Conservation (phyloP, 2,888 invertebrate genomes). For the Drosophila infuscata region DNA sequence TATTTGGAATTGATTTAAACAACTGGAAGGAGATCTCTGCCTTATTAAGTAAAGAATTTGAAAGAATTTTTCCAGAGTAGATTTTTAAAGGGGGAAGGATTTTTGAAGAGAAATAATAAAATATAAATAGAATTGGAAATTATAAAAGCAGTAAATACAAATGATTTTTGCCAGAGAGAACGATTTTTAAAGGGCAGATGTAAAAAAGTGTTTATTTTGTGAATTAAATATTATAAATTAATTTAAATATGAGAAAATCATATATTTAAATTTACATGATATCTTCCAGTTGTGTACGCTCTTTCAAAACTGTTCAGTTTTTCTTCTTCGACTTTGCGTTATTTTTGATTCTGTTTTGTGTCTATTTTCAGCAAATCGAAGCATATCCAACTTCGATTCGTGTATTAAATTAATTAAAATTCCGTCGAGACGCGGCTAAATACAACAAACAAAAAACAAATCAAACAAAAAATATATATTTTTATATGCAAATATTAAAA, state of each 20-base stretch:
- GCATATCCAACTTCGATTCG: constrained; percentile 61
- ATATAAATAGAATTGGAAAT: background rate
- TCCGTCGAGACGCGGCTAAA: constrained; percentile 62
- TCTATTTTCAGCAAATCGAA: constrained; percentile 73
- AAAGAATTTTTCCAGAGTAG: no score
- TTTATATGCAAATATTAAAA: constrained; percentile 73
- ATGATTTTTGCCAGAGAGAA: background rate
- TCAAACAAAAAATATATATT: constrained; percentile 8
- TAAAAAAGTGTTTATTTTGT: background rate
- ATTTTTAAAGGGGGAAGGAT: background rate
- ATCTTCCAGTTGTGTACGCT: constrained; percentile 1
- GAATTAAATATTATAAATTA: background rate
- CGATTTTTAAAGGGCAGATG: background rate
- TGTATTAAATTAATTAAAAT: constrained; percentile 74
- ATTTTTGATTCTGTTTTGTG: constrained; percentile 54
- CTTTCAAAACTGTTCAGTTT: background rate
- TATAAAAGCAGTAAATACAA: background rate
- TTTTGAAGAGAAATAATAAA: background rate
- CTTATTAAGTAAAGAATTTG: no score
- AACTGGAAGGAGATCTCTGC: no score
- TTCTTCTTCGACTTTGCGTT: constrained; percentile 32
- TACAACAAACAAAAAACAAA: constrained; percentile 30
- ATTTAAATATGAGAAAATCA: background rate
- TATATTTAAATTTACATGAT: background rate
- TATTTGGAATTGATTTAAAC: no score